Base-by-base conservation (phyloP, 2,888 invertebrate genomes). In the Diogma glabrata region DNA sequence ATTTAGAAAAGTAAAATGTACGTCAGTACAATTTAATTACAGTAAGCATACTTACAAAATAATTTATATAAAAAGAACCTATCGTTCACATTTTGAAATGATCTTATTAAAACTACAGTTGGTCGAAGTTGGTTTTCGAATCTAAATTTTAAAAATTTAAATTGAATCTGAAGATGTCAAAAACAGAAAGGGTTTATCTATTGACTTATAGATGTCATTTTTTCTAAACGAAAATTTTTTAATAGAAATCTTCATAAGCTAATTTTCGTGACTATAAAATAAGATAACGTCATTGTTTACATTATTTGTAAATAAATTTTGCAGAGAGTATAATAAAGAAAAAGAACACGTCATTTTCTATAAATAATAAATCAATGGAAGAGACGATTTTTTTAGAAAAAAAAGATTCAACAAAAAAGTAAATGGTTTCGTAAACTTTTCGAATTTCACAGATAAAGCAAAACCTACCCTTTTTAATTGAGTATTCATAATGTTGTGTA, bases 401-500 rank as follows among this genome's bases (percentile, higher is more conserved):
- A 36, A 36, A 14, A 43, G 14, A 14, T 22, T 43, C 20, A n/a
- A n/a, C n/a, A n/a, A n/a, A n/a, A n/a, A n/a, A n/a, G n/a, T n/a
- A n/a, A n/a, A n/a, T n/a, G n/a, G n/a, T n/a, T n/a, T n/a, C n/a
- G n/a, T n/a, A n/a, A n/a, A n/a, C n/a, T n/a, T n/a, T n/a, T n/a
- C n/a, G n/a, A n/a, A n/a, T n/a, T n/a, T n/a, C n/a, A n/a, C n/a
- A n/a, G n/a, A n/a, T n/a, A n/a, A n/a, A n/a, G n/a, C n/a, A 43
- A 46, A 73, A 45, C 40, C 40, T 85, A 95, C 95, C 93, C 93
- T 82, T 79, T 89, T 92, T 60, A 96, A 78, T 70, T 94, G 93
- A 70, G 91, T 91, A 71, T 91, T 88, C 81, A 91, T 89, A 70
- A 95, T 92, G 75, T 96, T 96, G 76, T 94, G 93, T 68, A 96